Conservation (phyloP, 2,888 invertebrate genomes). For the Agrypnus murinus region DNA sequence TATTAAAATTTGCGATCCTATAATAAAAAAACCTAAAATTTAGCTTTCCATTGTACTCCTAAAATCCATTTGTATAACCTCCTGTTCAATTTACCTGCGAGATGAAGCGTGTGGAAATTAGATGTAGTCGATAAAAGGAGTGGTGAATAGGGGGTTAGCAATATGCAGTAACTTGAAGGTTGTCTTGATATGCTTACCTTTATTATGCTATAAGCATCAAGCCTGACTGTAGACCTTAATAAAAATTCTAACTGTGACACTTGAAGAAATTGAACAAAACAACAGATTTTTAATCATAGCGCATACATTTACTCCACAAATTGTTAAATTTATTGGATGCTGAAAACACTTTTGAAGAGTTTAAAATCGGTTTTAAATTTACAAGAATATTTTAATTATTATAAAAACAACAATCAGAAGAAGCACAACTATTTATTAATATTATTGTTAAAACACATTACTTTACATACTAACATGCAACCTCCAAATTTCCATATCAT, state of each 20-base stretch:
- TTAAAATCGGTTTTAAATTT: neutral
- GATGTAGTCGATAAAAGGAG: slow-evolving; percentile 41
- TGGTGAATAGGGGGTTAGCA: slow-evolving; percentile 38
- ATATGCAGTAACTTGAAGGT: slow-evolving; percentile 43
- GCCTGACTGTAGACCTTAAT: slow-evolving; percentile 15
- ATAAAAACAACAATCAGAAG: no score
- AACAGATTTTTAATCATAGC: slow-evolving; percentile 21
- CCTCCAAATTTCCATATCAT: neutral
- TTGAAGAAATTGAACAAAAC: slow-evolving; percentile 16
- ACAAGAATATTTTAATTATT: neutral
- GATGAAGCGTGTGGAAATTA: slow-evolving; percentile 38
- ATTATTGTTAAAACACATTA: slow-evolving; percentile 20
- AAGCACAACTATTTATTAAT: slow-evolving; percentile 3
- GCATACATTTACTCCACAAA: neutral
- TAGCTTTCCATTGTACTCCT: neutral
- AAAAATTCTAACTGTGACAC: slow-evolving; percentile 28
- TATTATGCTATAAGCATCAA: slow-evolving; percentile 25
- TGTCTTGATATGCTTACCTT: slow-evolving; percentile 46
- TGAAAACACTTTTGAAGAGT: neutral
- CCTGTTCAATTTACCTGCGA: slow-evolving; percentile 33
- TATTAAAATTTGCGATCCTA: no score
- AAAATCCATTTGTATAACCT: slow-evolving; percentile 37
- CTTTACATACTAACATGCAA: neutral
- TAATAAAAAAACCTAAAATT: no score
- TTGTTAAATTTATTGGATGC: neutral